Conservation (phyloP, 2,888 invertebrate species). For the Lucinisca nassula region DNA sequence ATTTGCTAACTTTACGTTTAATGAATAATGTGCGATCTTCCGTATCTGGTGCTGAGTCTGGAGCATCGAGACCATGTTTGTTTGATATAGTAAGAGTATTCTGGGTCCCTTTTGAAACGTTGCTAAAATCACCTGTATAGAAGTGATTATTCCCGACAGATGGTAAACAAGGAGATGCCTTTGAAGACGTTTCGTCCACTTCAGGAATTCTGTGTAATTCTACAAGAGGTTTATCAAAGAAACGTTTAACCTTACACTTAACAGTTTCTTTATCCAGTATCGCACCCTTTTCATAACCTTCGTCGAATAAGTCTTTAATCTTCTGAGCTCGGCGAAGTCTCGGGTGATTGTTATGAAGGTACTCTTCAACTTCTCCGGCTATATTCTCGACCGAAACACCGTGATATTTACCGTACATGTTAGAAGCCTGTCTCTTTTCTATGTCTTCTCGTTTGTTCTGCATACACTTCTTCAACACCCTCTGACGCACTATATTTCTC, state of each 20-base stretch:
- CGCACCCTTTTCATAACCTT: conserved; percentile 63
- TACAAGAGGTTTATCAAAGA: conserved; percentile 64
- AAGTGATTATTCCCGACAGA: conserved; percentile 32
- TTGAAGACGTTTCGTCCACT: background rate
- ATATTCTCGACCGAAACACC: conserved; percentile 70
- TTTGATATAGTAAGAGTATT: background rate
- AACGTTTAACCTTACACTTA: conserved; percentile 52
- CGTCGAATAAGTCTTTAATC: conserved; percentile 65
- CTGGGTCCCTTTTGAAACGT: background rate
- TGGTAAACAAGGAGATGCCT: background rate
- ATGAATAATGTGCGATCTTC: conserved; percentile 44
- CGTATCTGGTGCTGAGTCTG: background rate
- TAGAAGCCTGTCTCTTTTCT: conserved; percentile 39
- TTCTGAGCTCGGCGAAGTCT: conserved; percentile 62
- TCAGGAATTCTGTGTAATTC: conserved; percentile 34
- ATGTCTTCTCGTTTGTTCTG: conserved; percentile 67
- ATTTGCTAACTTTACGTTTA: conserved; percentile 56
- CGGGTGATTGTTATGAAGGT: conserved; percentile 70
- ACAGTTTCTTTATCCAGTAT: conserved; percentile 59
- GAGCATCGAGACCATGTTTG: background rate
- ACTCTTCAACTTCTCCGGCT: conserved; percentile 66
- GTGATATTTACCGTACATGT: conserved; percentile 67
- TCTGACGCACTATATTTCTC: conserved; percentile 67
- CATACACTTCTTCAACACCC: conserved; percentile 73
- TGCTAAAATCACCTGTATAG: conserved; percentile 51